phyloP scores from a whole-genome alignment of 2,113 vertebrate species.

The Protobothrops flavoviridis region DNA sequence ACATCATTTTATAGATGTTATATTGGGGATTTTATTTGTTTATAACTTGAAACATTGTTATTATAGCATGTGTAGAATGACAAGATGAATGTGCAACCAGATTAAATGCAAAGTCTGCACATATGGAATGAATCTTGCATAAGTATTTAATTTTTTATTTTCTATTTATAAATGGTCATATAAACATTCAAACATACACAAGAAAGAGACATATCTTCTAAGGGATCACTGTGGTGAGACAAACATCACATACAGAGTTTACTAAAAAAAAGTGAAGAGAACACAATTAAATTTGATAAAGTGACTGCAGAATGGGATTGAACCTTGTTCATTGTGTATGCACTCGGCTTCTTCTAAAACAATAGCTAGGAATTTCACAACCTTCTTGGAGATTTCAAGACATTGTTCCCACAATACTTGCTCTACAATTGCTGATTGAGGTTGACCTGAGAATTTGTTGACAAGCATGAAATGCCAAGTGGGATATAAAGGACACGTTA shows the following conservation, averaged over 20 bases:
- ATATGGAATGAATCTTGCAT: neutral
- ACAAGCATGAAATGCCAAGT: neutral
- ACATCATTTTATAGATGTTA: neutral
- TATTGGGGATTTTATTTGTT: constrained; percentile 15
- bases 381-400: neutral
- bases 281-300: neutral
- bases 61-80: neutral
- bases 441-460: neutral
- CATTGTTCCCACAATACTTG: neutral
- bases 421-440: neutral
- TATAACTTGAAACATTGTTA: neutral
- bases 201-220: neutral
- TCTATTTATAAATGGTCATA: neutral
- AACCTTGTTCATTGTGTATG: neutral
- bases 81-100: neutral
- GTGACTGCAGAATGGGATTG: neutral
- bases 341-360: neutral
- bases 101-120: neutral
- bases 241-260: neutral
- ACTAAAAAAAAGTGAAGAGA: neutral
- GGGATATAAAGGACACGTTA: neutral
- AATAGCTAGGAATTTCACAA: neutral
- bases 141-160: neutral
- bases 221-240: neutral
- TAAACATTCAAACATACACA: neutral